Base-by-base conservation (phyloP, 2,888 invertebrate species). In the Macrostomum cliftonense region DNA sequence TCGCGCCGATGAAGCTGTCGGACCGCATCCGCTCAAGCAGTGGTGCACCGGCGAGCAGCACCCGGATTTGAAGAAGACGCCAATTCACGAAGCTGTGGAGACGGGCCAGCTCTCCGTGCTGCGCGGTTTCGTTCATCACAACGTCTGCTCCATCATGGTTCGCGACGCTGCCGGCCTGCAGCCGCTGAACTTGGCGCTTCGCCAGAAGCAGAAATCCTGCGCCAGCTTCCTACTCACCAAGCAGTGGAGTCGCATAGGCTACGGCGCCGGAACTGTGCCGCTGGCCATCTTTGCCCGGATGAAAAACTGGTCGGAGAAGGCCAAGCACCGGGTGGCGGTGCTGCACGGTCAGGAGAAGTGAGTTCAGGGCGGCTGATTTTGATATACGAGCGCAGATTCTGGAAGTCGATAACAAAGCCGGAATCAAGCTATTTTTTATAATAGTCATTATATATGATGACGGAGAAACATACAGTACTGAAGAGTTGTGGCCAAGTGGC, bases 191-290 rank as follows among this genome's bases (percentile, higher is more conserved):
- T 57, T 68, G 12, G 63, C 67, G 7, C 59, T 68, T 2, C 52
- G 67, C 38, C 59, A 61, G 36, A 58, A 61, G 43, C 58, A 63
- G 45, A 61, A 61, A 50, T 58, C 61, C 19, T 66, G 66, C 48
- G 68, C 68, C 5, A 62, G 63, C 1, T 67, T 66, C 52, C 57
- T 68, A 14, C 57, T 68, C 13, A 63, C 67, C 11, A 66, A 67
- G 48, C 67, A 67, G 50, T 68, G 67, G 68, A 63, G 62, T n/a
- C 59, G 62, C 48, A 60, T 68, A 2, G 56, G 57, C 5, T 59
- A 63, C 37, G 59, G 57, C 11, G 60, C 60, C 43, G 42, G 39
- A 12, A 38, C 56, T 19, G 57, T 65, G 42, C 61, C 63, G 7
- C 53, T 68, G 28, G 58, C 59, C 11, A 61, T 64, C 20, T 64